Evolutionary conservation across 2,113 vertebrate species (phyloP).

Genomic region (Myodes glareolus): DNA sequence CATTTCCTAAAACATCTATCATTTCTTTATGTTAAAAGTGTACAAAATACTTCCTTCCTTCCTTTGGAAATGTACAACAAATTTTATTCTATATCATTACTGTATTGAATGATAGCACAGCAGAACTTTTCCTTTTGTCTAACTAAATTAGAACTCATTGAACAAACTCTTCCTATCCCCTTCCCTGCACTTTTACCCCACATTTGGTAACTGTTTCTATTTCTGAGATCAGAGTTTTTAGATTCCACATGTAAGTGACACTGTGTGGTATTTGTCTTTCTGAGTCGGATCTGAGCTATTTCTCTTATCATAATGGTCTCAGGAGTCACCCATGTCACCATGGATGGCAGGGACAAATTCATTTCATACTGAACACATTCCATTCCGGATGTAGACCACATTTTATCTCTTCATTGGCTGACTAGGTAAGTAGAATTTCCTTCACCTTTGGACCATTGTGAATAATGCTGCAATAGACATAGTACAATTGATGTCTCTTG

Average conservation of each 20-base stretch:
- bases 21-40: background rate
- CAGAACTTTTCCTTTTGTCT: background rate
- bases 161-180: background rate
- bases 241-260: background rate
- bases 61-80: background rate
- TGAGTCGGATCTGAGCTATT: too few relatives aligned
- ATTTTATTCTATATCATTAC: background rate
- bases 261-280: background rate
- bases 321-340: too few relatives aligned
- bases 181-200: fast-evolving
- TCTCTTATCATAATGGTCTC: background rate
- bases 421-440: background rate
- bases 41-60: background rate
- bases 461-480: background rate
- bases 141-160: too few relatives aligned
- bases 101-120: background rate
- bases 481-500: background rate
- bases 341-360: background rate
- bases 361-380: background rate
- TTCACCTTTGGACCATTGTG: background rate
- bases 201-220: background rate
- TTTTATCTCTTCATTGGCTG: background rate
- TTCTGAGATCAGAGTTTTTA: background rate
- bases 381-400: background rate
- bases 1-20: background rate